phyloP scores from a whole-genome alignment of 2,797 vertebrate species.

The Fringilla coelebs region DNA sequence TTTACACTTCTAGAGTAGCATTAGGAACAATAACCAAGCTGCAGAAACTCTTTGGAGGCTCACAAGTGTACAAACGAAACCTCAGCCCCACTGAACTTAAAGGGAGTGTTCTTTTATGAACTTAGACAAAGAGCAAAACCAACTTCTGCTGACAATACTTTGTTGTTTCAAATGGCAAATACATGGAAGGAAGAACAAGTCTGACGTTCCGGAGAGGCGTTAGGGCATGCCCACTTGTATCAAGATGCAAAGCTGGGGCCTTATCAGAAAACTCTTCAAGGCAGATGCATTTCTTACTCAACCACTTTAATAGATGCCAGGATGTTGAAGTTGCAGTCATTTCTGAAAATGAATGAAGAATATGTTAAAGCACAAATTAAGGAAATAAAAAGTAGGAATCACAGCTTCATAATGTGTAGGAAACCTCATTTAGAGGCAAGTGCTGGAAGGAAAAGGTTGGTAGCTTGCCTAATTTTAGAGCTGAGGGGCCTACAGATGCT shows the following conservation, averaged over 20 bases:
- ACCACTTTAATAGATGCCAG: background rate
- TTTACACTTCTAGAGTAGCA: background rate
- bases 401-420: background rate
- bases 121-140: background rate
- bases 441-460: background rate
- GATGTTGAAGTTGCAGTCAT: background rate
- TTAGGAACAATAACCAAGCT: background rate
- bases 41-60: background rate
- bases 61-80: background rate
- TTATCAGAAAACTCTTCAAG: constrained; percentile 18
- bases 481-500: background rate
- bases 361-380: background rate
- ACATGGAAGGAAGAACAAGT: background rate
- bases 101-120: background rate
- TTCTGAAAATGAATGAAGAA: background rate
- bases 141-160: background rate
- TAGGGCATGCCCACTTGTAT: background rate
- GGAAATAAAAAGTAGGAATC: background rate
- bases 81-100: background rate
- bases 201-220: background rate
- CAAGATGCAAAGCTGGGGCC: background rate
- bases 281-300: background rate
- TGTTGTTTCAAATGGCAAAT: background rate
- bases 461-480: constrained; percentile 24
- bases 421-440: background rate